Conservation (phyloP, 2,888 invertebrate genomes). For the Pseudeuparius sepicola region DNA sequence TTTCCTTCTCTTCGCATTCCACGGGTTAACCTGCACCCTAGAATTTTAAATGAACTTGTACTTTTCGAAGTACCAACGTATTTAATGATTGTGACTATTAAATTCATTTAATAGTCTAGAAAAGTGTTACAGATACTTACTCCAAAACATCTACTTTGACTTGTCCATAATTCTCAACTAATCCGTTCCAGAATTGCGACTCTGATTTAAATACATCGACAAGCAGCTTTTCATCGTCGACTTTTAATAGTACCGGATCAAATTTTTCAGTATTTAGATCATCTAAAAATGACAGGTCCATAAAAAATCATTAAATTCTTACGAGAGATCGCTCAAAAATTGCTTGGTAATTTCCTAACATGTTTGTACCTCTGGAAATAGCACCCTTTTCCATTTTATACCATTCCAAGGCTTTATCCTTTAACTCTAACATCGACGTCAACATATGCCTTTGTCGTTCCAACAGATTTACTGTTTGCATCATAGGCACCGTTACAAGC, state of each 20-base stretch:
- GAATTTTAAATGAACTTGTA: slow-evolving; percentile 13
- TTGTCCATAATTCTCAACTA: slow-evolving; percentile 25
- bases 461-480: slow-evolving; percentile 41
- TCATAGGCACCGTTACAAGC: slow-evolving; percentile 33
- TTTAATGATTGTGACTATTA: slow-evolving; percentile 11
- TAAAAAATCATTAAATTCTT: slow-evolving; percentile 11
- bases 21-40: slow-evolving; percentile 21
- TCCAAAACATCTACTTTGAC: slow-evolving; percentile 21
- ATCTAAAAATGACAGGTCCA: too few relatives aligned
- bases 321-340: too few relatives aligned
- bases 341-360: neutral
- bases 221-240: slow-evolving; percentile 22
- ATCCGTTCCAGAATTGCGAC: slow-evolving; percentile 25
- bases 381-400: slow-evolving; percentile 43
- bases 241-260: slow-evolving; percentile 22
- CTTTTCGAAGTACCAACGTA: slow-evolving; percentile 4
- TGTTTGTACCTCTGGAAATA: slow-evolving; percentile 39
- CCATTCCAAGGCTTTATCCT: slow-evolving; percentile 47
- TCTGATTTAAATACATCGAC: slow-evolving; percentile 27
- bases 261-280: slow-evolving; percentile 34
- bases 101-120: slow-evolving; percentile 12
- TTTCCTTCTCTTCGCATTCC: slow-evolving; percentile 22
- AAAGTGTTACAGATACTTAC: slow-evolving; percentile 20
- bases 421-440: slow-evolving; percentile 39
- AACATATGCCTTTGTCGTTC: slow-evolving; percentile 40